phyloP scores from a whole-genome alignment of 2,888 invertebrate species.

The Suillia variegata region DNA sequence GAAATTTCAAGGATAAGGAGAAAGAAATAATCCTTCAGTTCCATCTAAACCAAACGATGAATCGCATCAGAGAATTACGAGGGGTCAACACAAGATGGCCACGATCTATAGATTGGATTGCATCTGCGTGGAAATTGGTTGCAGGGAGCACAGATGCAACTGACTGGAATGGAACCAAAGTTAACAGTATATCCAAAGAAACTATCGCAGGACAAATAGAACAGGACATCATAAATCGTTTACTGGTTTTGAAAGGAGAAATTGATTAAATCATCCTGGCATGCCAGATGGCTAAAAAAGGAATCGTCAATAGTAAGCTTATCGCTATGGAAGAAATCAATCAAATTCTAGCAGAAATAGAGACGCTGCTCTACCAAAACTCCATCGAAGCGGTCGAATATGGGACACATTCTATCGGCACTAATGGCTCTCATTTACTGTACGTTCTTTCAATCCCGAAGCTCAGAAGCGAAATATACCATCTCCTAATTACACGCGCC shows the following conservation, averaged over 20 bases:
- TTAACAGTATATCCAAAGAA: too few species aligned
- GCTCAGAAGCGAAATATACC: background rate
- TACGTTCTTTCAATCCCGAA: slow-evolving; percentile 24
- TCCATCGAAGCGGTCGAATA: slow-evolving; percentile 20
- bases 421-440: slow-evolving; percentile 20
- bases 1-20: too few species aligned
- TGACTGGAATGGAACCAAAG: too few species aligned
- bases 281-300: slow-evolving; percentile 17
- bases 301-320: slow-evolving; percentile 19
- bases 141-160: too few species aligned
- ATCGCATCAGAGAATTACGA: too few species aligned
- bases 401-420: slow-evolving; percentile 2
- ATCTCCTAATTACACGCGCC: slow-evolving; percentile 6
- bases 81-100: too few species aligned
- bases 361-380: slow-evolving; percentile 27
- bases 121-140: too few species aligned
- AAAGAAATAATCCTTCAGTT: too few species aligned
- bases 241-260: slow-evolving; percentile 15
- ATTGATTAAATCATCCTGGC: slow-evolving; percentile 17
- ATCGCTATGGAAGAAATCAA: slow-evolving; percentile 13
- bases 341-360: slow-evolving; percentile 8
- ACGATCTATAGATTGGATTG: too few species aligned
- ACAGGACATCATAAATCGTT: slow-evolving; percentile 2
- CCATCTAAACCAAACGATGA: too few species aligned
- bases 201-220: too few species aligned